Evolutionary conservation across 2,888 invertebrate species (phyloP), one percentile per base, ranked within the genome.

Genomic region (Germaria angustata): DNA sequence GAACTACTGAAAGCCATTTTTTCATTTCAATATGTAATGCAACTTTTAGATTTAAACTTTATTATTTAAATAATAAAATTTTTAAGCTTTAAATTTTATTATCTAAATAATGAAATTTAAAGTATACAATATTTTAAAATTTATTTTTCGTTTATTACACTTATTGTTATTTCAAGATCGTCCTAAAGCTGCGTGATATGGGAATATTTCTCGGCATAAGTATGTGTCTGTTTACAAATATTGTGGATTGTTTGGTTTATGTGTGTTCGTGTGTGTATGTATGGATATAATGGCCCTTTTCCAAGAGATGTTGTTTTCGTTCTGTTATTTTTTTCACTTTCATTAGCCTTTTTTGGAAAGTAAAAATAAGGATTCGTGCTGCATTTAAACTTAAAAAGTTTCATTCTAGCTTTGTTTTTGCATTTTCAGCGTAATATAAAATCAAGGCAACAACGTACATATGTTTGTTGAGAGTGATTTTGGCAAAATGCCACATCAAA

Each of bases 401-500:
- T 15, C 65, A 79, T 41, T 41, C 36, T 51, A 15, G 41, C 44
- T n/a, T 44, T 59, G 41, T 34, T 61, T 32, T 44, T 61, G 61
- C 61, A 46, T 55, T 57, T 13, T 51, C 41, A 69, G 22, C 36
- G n/a, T n/a, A n/a, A n/a, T n/a, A 28, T 44, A 59, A 75, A 82
- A 82, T 53, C 71, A 71, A 79, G 73, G 20, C 80, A 80, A 65
- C 46, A 75, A 44, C 39, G 63, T n/a, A n/a, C 24, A 63, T 69
- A 41, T 79, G 75, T 82, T 79, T 82, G 82, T 75, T 75, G 71
- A 55, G 79, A 82, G 75, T 75, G 65, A 69, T 79, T 82, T 82
- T 82, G 82, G 82, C 79, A 82, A 79, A 79, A 66, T 82, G 82
- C 82, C 82, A 82, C 71, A 79, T 79, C 9, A 63, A 79, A 81